Evolutionary conservation across 2,113 vertebrate genomes (phyloP).

Genomic region (Sitta europaea): DNA sequence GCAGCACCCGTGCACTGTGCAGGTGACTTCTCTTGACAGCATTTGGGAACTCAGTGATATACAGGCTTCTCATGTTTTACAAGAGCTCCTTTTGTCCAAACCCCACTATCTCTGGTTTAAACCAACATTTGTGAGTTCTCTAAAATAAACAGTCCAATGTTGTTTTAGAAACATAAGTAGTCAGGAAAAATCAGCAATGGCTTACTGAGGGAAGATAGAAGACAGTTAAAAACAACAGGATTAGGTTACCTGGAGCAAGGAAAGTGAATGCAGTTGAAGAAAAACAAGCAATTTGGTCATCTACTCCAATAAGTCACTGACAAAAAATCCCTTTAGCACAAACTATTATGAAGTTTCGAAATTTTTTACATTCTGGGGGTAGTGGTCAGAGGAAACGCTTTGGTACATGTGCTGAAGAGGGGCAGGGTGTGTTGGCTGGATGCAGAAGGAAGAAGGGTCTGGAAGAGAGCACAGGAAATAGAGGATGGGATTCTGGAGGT

Average conservation of each 20-base stretch:
- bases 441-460: neutral
- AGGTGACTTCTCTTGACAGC: neutral
- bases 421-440: neutral
- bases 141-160: neutral
- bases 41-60: neutral
- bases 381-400: neutral
- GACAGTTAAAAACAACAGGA: neutral
- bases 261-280: neutral
- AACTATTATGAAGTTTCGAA: neutral
- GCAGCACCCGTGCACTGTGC: neutral
- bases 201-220: neutral
- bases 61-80: neutral
- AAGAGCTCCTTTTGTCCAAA: neutral
- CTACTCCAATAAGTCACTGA: neutral
- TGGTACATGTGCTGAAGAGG: neutral
- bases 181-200: neutral
- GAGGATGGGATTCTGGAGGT: neutral
- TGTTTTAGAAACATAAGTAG: constrained; percentile 24
- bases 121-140: neutral
- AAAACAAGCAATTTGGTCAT: neutral
- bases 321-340: neutral
- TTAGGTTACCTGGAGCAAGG: constrained; percentile 13
- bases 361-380: neutral
- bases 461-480: neutral
- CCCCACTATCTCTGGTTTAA: neutral